A percentile compares a stretch with the other conserved stretches of the same genome.
Evolutionary conservation across 1,140 invertebrate genomes (phyloP).

Genomic region (Diploscapter pachys): DNA sequence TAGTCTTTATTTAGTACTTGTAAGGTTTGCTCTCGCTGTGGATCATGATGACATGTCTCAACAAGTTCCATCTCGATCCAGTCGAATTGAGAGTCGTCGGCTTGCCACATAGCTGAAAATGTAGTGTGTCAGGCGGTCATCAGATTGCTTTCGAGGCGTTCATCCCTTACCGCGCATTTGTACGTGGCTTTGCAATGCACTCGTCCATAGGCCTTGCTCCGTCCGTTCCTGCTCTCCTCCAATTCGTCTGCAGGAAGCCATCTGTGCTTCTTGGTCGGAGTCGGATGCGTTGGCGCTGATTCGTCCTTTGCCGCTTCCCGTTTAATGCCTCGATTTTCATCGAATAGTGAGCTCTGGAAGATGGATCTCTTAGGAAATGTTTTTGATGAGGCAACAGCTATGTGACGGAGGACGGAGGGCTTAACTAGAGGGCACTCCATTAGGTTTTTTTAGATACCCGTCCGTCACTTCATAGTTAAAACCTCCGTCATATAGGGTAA

Average conservation of each 20-base stretch:
- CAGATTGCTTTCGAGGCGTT: not conserved
- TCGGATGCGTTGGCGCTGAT: not conserved
- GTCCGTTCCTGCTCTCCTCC: conserved; percentile 23
- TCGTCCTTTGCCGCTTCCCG: not conserved
- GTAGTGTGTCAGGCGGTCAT: not conserved
- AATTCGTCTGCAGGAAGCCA: conserved; percentile 28
- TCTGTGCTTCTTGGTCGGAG: conserved; percentile 18
- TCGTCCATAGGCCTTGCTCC: conserved; percentile 27
- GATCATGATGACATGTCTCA: conserved; percentile 31
- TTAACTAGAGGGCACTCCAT: no score
- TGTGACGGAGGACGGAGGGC: no score
- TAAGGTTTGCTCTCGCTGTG: conserved; percentile 30
- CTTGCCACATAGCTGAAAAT: conserved; percentile 23
- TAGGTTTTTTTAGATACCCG: no score
- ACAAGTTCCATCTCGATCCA: conserved; percentile 28
- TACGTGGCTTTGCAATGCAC: conserved; percentile 33
- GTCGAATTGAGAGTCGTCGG: conserved; percentile 32
- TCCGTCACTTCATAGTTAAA: not conserved
- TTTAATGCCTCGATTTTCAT: not conserved
- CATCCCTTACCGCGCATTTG: conserved; percentile 21
- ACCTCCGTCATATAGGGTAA: not conserved
- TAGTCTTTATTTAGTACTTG: not conserved
- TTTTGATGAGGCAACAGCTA: no score
- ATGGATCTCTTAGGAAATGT: not conserved
- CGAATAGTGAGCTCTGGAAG: conserved; percentile 5